Percentiles rank a stretch among this genome's conserved stretches.
phyloP scores from a whole-genome alignment of 2,113 vertebrate species.

The Aplodontia rufa region DNA sequence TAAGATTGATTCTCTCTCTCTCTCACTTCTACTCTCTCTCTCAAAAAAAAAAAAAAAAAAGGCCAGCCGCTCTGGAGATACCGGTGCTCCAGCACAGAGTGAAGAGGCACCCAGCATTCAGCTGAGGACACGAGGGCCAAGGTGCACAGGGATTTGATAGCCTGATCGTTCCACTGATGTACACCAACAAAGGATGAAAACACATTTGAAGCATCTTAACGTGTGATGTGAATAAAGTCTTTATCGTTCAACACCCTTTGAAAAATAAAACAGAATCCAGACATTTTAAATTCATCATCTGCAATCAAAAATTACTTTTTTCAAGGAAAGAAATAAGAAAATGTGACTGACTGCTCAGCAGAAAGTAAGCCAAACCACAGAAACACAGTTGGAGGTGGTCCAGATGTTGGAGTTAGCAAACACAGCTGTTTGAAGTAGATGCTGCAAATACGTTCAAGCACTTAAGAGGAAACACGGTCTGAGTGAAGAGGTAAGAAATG shows the following conservation, averaged over 20 bases:
- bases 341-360: neutral
- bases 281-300: neutral
- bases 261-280: neutral
- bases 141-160: fast-evolving
- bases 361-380: neutral
- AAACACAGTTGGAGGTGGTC: neutral
- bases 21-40: no score
- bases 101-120: fast-evolving
- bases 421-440: neutral
- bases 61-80: no score
- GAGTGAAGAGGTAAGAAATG: neutral
- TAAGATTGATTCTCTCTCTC: no score
- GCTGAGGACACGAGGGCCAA: fast-evolving
- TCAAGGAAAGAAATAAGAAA: neutral
- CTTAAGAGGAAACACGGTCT: neutral
- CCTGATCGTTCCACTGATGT: neutral
- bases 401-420: neutral
- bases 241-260: neutral
- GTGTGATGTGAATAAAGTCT: neutral
- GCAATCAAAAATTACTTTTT: neutral
- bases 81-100: neutral
- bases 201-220: no score
- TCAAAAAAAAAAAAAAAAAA: no score
- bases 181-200: neutral
- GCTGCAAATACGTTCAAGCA: neutral